These are phyloP conservation scores for Ferrisia virgata DNA, from an alignment of 2,888 invertebrate genomes.

Conservation along the genomic window DNA sequence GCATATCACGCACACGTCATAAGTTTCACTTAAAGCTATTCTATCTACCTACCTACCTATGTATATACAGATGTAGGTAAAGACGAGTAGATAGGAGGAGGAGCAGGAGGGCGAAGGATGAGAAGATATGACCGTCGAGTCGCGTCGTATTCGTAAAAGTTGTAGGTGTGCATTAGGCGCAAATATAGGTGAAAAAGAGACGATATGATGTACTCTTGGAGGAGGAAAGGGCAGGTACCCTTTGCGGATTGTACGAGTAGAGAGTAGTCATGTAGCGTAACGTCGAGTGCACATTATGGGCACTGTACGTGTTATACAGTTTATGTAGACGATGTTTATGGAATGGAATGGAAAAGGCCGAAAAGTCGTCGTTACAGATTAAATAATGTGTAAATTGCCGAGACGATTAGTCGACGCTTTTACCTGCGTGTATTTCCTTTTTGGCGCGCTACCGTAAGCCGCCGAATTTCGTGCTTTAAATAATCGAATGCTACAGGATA, in stretches of 20 bases:
- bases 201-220: background rate
- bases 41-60: background rate
- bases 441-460: background rate
- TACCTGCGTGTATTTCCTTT: background rate
- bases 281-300: background rate
- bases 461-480: background rate
- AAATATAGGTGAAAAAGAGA: background rate
- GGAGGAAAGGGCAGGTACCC: too few species aligned
- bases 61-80: background rate
- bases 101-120: too few species aligned
- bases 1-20: constrained; percentile 13
- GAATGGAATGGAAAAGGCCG: background rate
- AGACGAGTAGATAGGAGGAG: too few species aligned
- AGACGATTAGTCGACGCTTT: background rate
- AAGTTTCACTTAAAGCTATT: background rate
- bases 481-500: background rate
- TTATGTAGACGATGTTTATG: background rate
- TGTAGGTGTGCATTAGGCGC: background rate
- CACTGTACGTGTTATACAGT: background rate
- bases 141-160: too few species aligned
- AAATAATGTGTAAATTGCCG: constrained; percentile 9
- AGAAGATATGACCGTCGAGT: too few species aligned
- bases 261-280: too few species aligned
- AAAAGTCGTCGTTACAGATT: background rate
- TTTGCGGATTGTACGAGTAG: background rate